Evolutionary conservation across 1,140 invertebrate genomes (phyloP), one percentile per base, ranked within the genome.

Genomic region (Drosophila baimaii): DNA sequence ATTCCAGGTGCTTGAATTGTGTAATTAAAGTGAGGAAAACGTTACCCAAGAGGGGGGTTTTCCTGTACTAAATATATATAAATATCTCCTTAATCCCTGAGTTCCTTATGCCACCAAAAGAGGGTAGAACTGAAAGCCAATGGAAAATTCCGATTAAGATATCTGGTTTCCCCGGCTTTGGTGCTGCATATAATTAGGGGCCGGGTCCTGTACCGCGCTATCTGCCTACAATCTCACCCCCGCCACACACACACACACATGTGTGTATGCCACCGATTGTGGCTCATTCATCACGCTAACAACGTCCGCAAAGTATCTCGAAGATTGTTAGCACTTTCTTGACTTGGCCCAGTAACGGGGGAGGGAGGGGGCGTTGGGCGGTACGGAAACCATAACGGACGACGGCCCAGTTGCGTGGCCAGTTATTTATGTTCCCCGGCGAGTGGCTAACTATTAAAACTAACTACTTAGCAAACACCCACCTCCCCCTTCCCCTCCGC

Each of bases 381-480:
- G 63, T 23, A 23, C 33, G 41, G 17, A 59, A 63, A 31, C 55
- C 61, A 64, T 64, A 64, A 64, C 61, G 61, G 43, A 27, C 43
- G 54, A 39, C 44, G 27, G 43, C 39, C 62, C 65, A 63, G 54
- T 61, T 72, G 69, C 79, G 65, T 76, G 75, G 66, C 73, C 76
- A 83, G 80, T 89, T 86, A 86, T 86, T 86, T 86, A 86, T 88
- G 82, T 82, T 74, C 61, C 69, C 76, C 69, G 64, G 65, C 74
- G 78, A 69, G 68, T 59, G 59, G 68, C 61, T 81, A 75, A 84
- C 83, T 88, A 89, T 89, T 89, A 86, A 88, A 89, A 84, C 81
- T 90, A 88, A 89, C 84, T 88, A 90, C 84, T 90, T 89, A 81
- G 84, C 85, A 88, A 90, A 88, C 84, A 86, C 77, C 56, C 47